Conservation (phyloP, 1,140 invertebrate species). For the Drosophila serrata region DNA sequence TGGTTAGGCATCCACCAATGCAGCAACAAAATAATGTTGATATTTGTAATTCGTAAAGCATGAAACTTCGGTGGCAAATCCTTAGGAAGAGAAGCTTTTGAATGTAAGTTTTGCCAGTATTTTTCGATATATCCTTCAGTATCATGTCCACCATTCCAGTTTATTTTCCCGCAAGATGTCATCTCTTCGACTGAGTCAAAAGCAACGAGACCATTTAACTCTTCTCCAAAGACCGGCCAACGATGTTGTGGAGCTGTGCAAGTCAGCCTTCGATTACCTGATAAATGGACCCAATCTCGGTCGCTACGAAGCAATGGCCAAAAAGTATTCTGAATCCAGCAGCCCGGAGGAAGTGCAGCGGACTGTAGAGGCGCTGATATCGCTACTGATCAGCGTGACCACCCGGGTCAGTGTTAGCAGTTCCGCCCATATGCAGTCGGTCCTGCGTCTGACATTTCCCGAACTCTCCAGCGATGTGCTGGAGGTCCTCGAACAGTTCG, state of each 20-base stretch:
- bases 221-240: slow-evolving; percentile 57
- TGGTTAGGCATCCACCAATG: neutral
- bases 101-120: neutral
- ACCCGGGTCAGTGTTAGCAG: slow-evolving; percentile 44
- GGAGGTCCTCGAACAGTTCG: slow-evolving; percentile 74
- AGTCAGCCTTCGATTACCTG: slow-evolving; percentile 78
- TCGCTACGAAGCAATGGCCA: slow-evolving; percentile 64
- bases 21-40: neutral
- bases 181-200: slow-evolving; percentile 57
- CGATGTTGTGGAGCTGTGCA: slow-evolving; percentile 75
- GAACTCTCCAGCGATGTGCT: slow-evolving; percentile 57
- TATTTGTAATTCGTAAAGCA: neutral
- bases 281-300: slow-evolving; percentile 65
- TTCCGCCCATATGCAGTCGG: slow-evolving; percentile 22
- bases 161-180: slow-evolving; percentile 36
- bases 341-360: slow-evolving; percentile 44
- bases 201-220: slow-evolving; percentile 62
- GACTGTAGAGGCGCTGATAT: slow-evolving; percentile 74
- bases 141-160: neutral
- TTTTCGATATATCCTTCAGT: neutral
- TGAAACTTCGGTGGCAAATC: neutral
- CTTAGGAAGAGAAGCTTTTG: neutral
- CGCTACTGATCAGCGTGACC: slow-evolving; percentile 72
- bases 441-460: slow-evolving; percentile 55
- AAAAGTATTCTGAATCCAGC: slow-evolving; percentile 47